Base-by-base conservation (phyloP, 2,113 vertebrate species). In the Mobula birostris region DNA sequence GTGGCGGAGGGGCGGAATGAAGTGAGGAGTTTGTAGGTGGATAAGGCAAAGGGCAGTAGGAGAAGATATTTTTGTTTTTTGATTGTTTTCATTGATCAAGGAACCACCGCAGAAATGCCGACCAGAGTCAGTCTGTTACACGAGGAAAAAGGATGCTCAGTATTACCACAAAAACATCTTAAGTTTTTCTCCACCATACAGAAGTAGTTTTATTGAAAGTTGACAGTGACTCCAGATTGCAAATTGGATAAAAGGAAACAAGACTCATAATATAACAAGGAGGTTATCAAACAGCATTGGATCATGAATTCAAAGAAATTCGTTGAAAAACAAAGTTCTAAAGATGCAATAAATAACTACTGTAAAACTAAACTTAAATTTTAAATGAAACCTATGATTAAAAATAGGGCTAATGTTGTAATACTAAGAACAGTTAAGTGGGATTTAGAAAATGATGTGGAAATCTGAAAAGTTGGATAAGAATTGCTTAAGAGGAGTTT, bases 61-160 rank as follows among this genome's bases (percentile, higher is more conserved):
- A n/a, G n/a, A n/a, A n/a, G n/a, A n/a, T n/a, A n/a, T n/a, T n/a
- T n/a, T n/a, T n/a, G n/a, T n/a, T n/a, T n/a, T n/a, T n/a, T n/a
- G n/a, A n/a, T n/a, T n/a, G n/a, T 91, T 32, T 63, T 76, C 85
- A 56, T 72, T 94, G 40, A 95, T 92, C 21, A 95, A 82, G 24
- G 95, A 95, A 0, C 95, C 95, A 1, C 94, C 95, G 19, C 95
- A 95, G 70, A 72, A 95, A 88, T 95, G 95, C 90, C 94, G 94
- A 48, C 94, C 93, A 48, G 91, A 91, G 5, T 8, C 63, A 77
- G 78, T 21, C 95, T 95, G 36, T 76, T 12, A 93, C 21, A 27
- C 3, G 24, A 93, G 56, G 70, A 93, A 56, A 74, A 7, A 40
- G 40, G 32, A 56, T 27, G 17, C 11, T 27, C 36, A 36, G 36